phyloP scores from a whole-genome alignment of 2,113 vertebrate genomes.

The Oplegnathus fasciatus region DNA sequence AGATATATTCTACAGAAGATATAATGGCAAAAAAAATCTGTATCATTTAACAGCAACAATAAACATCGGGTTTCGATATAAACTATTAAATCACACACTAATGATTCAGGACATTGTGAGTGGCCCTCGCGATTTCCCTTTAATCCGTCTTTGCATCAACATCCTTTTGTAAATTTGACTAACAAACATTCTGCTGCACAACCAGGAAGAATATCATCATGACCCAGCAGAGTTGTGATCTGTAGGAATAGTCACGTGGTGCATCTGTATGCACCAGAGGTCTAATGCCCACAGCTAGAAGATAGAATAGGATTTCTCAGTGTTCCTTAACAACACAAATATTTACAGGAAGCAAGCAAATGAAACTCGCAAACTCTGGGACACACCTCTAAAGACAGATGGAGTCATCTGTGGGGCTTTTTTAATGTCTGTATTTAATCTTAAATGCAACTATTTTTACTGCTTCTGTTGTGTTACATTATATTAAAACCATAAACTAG shows the following conservation, averaged over 20 bases:
- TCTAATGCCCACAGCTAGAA: background rate
- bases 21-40: background rate
- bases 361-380: constrained; percentile 6
- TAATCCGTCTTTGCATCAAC: constrained; percentile 20
- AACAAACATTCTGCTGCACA: constrained; percentile 38
- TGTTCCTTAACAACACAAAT: constrained; percentile 60
- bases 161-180: constrained; percentile 39
- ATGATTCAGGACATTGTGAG: background rate
- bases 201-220: background rate
- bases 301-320: constrained; percentile 25
- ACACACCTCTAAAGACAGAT: constrained; percentile 18
- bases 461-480: background rate
- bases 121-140: background rate
- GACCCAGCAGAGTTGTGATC: constrained; percentile 13
- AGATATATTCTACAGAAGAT: background rate
- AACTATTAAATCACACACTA: background rate
- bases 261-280: constrained; percentile 5
- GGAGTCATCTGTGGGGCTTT: background rate
- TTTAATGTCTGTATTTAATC: background rate
- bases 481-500: background rate
- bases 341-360: constrained; percentile 55
- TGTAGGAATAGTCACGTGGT: background rate
- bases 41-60: background rate
- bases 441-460: background rate
- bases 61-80: background rate